Base-by-base conservation (phyloP, 2,113 vertebrate species). In the Planiliza haematocheilus region DNA sequence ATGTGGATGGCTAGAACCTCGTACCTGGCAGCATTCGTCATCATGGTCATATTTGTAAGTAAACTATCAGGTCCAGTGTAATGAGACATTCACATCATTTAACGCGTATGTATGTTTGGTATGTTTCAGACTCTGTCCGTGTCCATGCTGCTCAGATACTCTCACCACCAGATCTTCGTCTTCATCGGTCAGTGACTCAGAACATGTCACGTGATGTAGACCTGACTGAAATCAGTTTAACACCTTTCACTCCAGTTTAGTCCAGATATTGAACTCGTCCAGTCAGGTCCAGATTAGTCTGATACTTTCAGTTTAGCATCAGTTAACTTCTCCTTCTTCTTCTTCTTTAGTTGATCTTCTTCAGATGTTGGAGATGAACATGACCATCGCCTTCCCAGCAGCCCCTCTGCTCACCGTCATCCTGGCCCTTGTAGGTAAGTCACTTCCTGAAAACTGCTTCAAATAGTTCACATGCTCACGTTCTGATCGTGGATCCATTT, bases 331-430 rank as follows among this genome's bases (percentile, higher is more conserved):
- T n/a, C n/a, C n/a, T n/a, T n/a, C n/a, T n/a, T 6, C 43, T 72
- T 67, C 92, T 30, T 30, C 24, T 30, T 30, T 93, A 99, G 98
- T 99, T 83, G 98, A 99, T 86, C 94, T 99, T 53, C 92, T 99
- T 7, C 97, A 99, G 94, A 99, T 99, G 98, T 90, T 99, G 90
- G 98, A 99, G 88, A 99, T 99, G 98, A 99, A 99, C 90, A 97
- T 99, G 97, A 97, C 97, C 37, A 97, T 99, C 36, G 98, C 98
- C 0, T 99, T 99, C 89, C 98, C 98, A 0, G 98, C 98, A 1
- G 97, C 98, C 46, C 97, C 98, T 17, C 90, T 99, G 76, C 96
- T 99, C 83, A 99, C 98, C 0, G 98, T 99, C 89, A 99, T 99
- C 82, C 93, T 99, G 84, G 98, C 97, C 30, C 95, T 99, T 1